Evolutionary conservation across 2,797 vertebrate genomes (phyloP), one percentile per base, ranked within the genome.

Genomic region (Cynodonichthys magdalenae): DNA sequence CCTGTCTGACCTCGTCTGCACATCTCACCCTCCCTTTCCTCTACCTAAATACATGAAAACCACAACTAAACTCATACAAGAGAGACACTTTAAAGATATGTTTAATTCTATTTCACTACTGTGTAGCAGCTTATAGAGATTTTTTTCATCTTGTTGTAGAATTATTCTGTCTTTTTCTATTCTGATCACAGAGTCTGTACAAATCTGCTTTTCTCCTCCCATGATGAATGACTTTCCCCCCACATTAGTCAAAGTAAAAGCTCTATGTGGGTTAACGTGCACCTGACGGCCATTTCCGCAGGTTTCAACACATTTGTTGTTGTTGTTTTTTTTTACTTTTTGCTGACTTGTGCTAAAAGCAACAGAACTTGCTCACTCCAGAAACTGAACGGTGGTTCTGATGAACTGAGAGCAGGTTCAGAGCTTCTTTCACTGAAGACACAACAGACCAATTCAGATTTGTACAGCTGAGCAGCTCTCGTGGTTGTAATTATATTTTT

Each of bases 231-330:
- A 19, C 76, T 69, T 31, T 7, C 36, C 3, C 60, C 59, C 48
- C 47, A 57, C 75, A 61, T 74, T 80, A 74, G 48, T 82, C 82
- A 64, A 57, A 64, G 24, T 69, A 57, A 65, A 77, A 71, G 18
- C 57, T 78, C 64, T 63, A 82, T 77, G 62, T 73, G 79, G 78
- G 81, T 82, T 81, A 71, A 65, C 27, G 39, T 17, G 56, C 52
- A 66, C 63, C 70, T 72, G 63, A 77, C 63, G 85, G 79, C 79
- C 52, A 62, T 77, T 82, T 88, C 84, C 87, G 86, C 84, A 81
- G 17, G 74, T 51, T 55, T 59, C 27, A 63, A 55, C 71, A 61
- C 54, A 55, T 80, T 79, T 85, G 52, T 84, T 24, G 52, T 84
- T 24, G 24, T 24, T 24, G 24, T 24, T 24, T 24, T 24, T 67